Conservation (phyloP, 2,888 invertebrate genomes). For the Odontothrips loti region DNA sequence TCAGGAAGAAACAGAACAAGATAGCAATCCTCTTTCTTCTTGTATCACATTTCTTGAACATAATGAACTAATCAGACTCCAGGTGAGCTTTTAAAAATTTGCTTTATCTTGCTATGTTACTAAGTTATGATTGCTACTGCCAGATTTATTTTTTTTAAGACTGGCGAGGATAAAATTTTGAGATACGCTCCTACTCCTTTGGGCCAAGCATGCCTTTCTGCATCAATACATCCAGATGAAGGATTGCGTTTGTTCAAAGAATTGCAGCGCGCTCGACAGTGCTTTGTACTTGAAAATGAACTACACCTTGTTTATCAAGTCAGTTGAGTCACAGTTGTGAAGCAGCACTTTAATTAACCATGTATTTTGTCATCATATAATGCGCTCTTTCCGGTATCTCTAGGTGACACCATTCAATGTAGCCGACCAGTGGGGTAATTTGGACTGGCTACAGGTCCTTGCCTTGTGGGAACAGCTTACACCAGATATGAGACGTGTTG, state of each 20-base stretch:
- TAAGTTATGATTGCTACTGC: no score
- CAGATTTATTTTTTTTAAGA: constrained; percentile 40
- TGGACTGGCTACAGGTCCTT: constrained; percentile 77
- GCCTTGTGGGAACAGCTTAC: constrained; percentile 78
- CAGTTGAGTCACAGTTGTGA: not conserved
- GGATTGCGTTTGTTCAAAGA: constrained; percentile 85
- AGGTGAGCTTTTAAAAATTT: constrained; percentile 35
- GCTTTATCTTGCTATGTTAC: not conserved
- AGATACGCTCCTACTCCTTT: constrained; percentile 75
- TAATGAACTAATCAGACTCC: constrained; percentile 70
- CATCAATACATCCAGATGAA: constrained; percentile 92
- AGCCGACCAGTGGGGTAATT: constrained; percentile 68
- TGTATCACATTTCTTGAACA: constrained; percentile 66
- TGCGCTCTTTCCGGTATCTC: not conserved
- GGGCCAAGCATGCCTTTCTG: constrained; percentile 86
- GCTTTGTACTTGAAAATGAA: constrained; percentile 90
- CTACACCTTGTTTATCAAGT: constrained; percentile 93
- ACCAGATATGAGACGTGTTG: constrained; percentile 77
- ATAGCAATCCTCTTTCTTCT: constrained; percentile 47
- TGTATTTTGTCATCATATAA: not conserved
- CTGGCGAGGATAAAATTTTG: constrained; percentile 45
- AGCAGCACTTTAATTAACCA: not conserved
- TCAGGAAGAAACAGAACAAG: constrained; percentile 28
- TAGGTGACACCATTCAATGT: constrained; percentile 83
- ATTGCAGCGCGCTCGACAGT: constrained; percentile 80